A percentile compares a stretch with the other conserved stretches of the same genome.
Conservation (phyloP, 2,797 vertebrate genomes). For the Phaenicophaeus curvirostris region DNA sequence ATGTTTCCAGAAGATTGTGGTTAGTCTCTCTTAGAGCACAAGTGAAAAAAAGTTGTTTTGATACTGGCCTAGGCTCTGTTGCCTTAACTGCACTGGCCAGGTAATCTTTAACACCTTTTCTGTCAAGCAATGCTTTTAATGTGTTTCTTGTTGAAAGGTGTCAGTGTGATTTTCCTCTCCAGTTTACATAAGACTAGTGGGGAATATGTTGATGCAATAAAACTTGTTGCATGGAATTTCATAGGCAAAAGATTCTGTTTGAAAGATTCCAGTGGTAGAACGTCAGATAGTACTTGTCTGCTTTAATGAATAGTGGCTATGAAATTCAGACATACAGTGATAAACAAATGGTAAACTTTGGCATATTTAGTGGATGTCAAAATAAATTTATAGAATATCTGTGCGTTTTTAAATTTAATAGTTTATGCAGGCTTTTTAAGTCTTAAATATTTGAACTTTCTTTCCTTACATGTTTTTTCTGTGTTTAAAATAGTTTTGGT, state of each 20-base stretch:
- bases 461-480: background rate
- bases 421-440: background rate
- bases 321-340: background rate
- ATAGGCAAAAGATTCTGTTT: background rate
- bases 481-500: accelerated
- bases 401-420: background rate
- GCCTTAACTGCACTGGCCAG: background rate
- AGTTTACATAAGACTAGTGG: background rate
- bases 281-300: background rate
- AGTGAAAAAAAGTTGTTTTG: background rate
- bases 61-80: background rate
- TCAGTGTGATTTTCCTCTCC: background rate
- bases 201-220: background rate
- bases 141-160: background rate
- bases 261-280: background rate
- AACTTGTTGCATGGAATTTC: background rate
- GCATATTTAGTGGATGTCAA: background rate
- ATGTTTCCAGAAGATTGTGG: background rate
- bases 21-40: background rate
- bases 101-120: background rate
- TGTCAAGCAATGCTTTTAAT: background rate
- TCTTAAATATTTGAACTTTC: background rate
- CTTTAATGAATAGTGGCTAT: background rate
- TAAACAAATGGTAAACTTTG: background rate
- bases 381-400: background rate